Evolutionary conservation across 2,113 vertebrate genomes (phyloP).

Genomic region (Labeo catla): DNA sequence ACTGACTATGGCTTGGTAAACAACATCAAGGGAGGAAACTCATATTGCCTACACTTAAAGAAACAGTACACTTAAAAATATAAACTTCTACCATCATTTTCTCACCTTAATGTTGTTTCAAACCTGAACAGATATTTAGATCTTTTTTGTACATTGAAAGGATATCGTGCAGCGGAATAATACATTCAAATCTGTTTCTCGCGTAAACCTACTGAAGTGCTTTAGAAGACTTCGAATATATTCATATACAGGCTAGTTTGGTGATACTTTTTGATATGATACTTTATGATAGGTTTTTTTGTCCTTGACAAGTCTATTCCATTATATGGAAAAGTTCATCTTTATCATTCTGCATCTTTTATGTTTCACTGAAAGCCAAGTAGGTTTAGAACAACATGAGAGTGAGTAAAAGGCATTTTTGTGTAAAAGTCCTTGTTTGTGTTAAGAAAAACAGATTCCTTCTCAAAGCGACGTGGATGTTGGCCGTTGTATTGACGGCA

Average conservation of each 20-base stretch:
- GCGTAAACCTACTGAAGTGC: background rate
- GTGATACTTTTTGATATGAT: background rate
- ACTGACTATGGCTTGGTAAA: background rate
- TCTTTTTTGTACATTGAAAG: background rate
- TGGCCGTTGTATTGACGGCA: background rate
- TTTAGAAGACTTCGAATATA: background rate
- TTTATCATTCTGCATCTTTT: background rate
- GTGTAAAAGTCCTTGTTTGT: constrained; percentile 7
- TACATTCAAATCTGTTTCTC: background rate
- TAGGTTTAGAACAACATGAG: background rate
- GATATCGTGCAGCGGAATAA: background rate
- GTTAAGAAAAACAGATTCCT: background rate
- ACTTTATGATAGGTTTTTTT: background rate
- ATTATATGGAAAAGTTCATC: background rate
- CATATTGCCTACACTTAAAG: background rate
- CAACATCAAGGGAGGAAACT: constrained; percentile 6
- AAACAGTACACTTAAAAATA: background rate
- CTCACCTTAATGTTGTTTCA: background rate
- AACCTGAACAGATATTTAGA: background rate
- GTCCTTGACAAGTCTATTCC: background rate
- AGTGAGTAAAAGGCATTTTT: background rate
- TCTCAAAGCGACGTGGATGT: constrained; percentile 24
- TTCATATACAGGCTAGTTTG: background rate
- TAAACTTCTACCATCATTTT: background rate
- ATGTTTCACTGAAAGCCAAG: background rate